Base-by-base conservation (phyloP, 1,140 invertebrate species). In the Orius laevigatus region DNA sequence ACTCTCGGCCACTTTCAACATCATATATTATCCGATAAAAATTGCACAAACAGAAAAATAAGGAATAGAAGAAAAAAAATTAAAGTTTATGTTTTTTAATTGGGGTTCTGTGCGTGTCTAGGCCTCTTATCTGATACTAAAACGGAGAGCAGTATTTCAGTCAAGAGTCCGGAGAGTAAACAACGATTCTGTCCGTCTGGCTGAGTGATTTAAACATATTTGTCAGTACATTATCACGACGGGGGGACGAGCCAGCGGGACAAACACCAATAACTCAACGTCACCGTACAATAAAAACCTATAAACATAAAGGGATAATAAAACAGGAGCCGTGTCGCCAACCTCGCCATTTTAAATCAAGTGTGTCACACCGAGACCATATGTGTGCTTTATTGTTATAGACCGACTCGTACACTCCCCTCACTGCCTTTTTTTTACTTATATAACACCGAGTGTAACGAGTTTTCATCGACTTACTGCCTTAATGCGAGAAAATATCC, bases 181-280 rank as follows among this genome's bases (percentile, higher is more conserved):
- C 43, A 45, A 45, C 10, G 19, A 45, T 45, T 31, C 32, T 19
- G 19, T 31, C n/a, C 43, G 43, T 11, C 19, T 12, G 43, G 10
- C 32, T 45, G 43, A 45, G 43, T 45, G 43, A 45, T 45, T 45
- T 45, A 45, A 45, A 45, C 43, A 45, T 45, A 45, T 45, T 45
- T 45, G 43, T 45, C 43, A 45, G 43, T 45, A 45, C 43, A 45
- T 45, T 45, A 45, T 45, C 43, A 31, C 43, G 43, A 45, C 43
- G 25, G 15, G 43, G 25, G 15, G 43, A 32, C 19, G 40, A 42
- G 18, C 20, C 25, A 18, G 11, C 25, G 25, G 43, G 43, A 45
- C 43, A 45, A 45, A 45, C 43, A 45, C 43, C 11, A 31, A 45
- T 45, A 45, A 45, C 43, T 45, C 43, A 45, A 45, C 32, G 43